Evolutionary conservation across 37 sponge, comb jelly and placozoan genomes (phyloP).

Genomic region (Halisarca cf. caerulea): DNA sequence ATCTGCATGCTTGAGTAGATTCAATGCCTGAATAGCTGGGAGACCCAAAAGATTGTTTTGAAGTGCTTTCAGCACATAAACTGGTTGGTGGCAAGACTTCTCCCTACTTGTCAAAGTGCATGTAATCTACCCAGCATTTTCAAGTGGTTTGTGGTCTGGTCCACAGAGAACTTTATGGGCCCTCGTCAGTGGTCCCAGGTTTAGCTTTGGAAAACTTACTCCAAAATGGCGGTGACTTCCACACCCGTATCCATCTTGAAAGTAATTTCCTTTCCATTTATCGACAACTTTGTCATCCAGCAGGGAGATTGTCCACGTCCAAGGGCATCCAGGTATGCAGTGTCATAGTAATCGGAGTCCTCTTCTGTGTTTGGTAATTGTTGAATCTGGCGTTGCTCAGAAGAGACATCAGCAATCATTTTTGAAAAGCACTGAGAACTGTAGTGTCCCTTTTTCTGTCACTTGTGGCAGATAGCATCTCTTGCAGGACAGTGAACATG

Average conservation of each 20-base stretch:
- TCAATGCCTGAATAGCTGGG: conserved; percentile 28
- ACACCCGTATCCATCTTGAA: conserved; percentile 46
- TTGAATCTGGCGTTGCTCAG: no score
- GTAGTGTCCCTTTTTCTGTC: no score
- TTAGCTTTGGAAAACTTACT: not conserved
- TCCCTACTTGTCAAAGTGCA: not conserved
- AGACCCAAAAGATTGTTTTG: conserved; percentile 27
- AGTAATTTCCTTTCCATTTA: not conserved
- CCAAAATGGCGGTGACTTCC: conserved; percentile 26
- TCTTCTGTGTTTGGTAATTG: no score
- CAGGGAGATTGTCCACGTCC: not conserved
- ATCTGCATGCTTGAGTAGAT: not conserved
- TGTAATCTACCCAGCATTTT: conserved; percentile 11
- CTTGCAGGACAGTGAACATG: no score
- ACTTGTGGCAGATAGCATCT: no score
- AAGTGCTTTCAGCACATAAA: conserved; percentile 20
- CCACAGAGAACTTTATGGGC: conserved; percentile 3
- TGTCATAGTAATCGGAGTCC: not conserved
- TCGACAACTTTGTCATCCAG: conserved; percentile 14
- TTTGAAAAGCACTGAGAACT: no score
- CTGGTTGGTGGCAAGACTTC: conserved; percentile 1
- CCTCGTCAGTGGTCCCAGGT: not conserved
- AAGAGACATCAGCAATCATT: no score
- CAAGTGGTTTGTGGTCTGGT: not conserved
- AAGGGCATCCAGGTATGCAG: conserved; percentile 21